phyloP scores from a whole-genome alignment of 2,797 vertebrate species.

The Eulemur coronatus region DNA sequence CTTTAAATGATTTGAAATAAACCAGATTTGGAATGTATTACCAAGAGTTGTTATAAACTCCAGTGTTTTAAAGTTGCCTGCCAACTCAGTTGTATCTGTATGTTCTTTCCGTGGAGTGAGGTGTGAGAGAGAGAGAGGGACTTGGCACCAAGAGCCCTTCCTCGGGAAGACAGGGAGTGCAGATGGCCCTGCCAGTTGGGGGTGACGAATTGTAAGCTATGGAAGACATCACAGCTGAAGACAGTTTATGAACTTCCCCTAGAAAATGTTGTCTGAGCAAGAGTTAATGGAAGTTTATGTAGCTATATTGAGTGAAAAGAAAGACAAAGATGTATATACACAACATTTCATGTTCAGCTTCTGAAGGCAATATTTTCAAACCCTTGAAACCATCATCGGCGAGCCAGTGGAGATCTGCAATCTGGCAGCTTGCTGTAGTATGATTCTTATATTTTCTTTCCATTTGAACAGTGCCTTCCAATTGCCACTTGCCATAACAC shows the following conservation, averaged over 20 bases:
- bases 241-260: constrained; percentile 33
- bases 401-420: background rate
- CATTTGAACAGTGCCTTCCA: background rate
- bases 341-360: background rate
- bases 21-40: constrained; percentile 23
- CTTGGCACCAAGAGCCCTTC: constrained; percentile 43
- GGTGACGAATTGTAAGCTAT: background rate
- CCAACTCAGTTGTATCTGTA: constrained; percentile 60
- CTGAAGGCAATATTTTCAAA: background rate
- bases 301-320: background rate
- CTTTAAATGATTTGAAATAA: background rate
- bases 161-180: background rate
- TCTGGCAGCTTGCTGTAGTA: background rate
- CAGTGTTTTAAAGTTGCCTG: constrained; percentile 46
- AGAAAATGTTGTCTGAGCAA: background rate
- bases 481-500: background rate
- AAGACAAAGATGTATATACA: background rate
- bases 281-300: background rate
- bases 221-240: background rate
- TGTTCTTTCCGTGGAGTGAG: constrained; percentile 40
- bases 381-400: background rate
- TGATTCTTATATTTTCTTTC: background rate
- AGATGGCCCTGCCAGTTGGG: constrained; percentile 69
- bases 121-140: background rate
- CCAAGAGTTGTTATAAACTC: constrained; percentile 23